Evolutionary conservation across 2,888 invertebrate species (phyloP).

Genomic region (Hirtodrosophila duncani): DNA sequence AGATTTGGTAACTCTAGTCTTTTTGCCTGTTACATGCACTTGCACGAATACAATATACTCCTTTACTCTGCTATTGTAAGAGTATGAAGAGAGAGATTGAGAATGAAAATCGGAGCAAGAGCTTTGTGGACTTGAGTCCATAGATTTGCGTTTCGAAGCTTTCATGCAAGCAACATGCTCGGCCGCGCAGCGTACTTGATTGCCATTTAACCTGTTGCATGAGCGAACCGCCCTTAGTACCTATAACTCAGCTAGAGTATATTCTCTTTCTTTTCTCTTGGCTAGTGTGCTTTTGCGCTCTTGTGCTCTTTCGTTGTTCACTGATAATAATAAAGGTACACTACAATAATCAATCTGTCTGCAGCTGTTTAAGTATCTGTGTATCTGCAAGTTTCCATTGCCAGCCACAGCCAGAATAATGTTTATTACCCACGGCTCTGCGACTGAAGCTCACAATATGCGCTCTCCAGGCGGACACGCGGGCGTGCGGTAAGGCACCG

Average conservation of each 20-base stretch:
- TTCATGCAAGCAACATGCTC: slow-evolving; percentile 17
- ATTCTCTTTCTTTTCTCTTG: slow-evolving; percentile 1
- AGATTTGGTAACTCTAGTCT: no score
- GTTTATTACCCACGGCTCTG: slow-evolving; percentile 29
- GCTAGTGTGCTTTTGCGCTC: slow-evolving; percentile 7
- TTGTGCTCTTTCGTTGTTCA: slow-evolving; percentile 17
- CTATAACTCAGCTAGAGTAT: no score
- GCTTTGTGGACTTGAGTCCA: no score
- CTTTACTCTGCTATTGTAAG: no score
- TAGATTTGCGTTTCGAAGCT: no score
- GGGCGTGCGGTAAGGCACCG: no score
- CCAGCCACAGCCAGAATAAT: slow-evolving; percentile 38
- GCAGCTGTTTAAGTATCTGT: slow-evolving; percentile 44
- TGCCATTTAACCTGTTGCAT: slow-evolving; percentile 60
- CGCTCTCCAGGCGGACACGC: slow-evolving; percentile 27
- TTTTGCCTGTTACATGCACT: no score
- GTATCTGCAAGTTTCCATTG: slow-evolving; percentile 52
- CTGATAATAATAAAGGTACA: slow-evolving; percentile 26
- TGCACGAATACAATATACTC: no score
- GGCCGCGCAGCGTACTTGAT: slow-evolving; percentile 26
- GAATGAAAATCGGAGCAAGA: no score
- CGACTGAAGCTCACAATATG: slow-evolving; percentile 12
- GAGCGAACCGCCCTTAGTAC: slow-evolving; percentile 23
- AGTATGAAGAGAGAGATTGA: no score
- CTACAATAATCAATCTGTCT: slow-evolving; percentile 36